Evolutionary conservation across 2,113 vertebrate species (phyloP), one percentile per base, ranked within the genome.

Genomic region (Oreochromis niloticus): DNA sequence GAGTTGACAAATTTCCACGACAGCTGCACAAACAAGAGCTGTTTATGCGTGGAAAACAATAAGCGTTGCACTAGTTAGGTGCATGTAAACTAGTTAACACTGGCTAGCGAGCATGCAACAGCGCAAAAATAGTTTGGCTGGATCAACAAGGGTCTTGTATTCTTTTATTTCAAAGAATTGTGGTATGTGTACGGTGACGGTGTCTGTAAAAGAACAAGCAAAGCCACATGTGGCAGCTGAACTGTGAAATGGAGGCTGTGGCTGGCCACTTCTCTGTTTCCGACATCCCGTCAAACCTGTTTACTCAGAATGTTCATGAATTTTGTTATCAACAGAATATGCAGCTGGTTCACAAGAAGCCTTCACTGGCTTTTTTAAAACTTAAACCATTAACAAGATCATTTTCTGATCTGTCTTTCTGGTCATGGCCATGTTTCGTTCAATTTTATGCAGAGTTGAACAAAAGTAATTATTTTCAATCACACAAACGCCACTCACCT

Each of bases 21-120:
- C 59, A 22, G 66, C 12, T 46, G n/a, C 3, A 27, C 16, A 16
- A 73, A 73, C 39, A 46, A 9, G 22, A 46, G 22, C 22, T 27
- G 13, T 46, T 73, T 27, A 46, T 27, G 41, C 6, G 41, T 73
- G 22, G 0, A 10, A 43, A 63, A 63, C 11, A 46, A 27, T 0
- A 0, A 63, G 41, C 39, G 4, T 27, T 46, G 66, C 39, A 27
- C 19, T 39, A 22, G 19, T 22, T 46, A 73, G 66, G 13, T 73
- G 39, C 13, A 27, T 46, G 0, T 73, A 46, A 46, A 32, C 24
- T 46, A 30, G 9, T 0, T 39, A 32, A 43, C 34, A 56, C 54
- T 6, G 24, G 9, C 24, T 14, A 55, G 1, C 27, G 27, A 17
- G 39, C 57, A 3, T 30, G 30, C 32, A 63, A 43, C 59, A 27